Evolutionary conservation across 2,888 invertebrate species (phyloP), one percentile per base, ranked within the genome.

Genomic region (Lasius platythorax): DNA sequence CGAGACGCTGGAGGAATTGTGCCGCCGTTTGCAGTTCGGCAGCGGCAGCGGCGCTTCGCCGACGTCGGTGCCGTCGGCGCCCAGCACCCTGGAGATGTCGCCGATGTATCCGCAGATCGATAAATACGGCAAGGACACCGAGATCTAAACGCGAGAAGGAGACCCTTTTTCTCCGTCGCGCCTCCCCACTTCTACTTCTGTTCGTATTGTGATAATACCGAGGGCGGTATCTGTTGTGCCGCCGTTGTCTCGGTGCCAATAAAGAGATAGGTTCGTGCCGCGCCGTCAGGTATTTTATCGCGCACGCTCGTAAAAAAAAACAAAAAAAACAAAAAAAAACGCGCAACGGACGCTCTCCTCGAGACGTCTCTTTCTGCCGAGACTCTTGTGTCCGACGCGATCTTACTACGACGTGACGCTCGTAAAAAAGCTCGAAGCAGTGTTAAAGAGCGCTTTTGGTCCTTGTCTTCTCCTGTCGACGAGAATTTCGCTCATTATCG

Each of bases 81-180:
- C 98, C 0, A 98, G 98, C 78, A 98, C 98, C 28, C 95, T 98
- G 89, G 98, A 98, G 95, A 97, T 98, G 97, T 97, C 97, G 82
- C 97, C 98, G 6, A 98, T 98, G 85, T 98, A 98, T 95, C 98
- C 98, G 37, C 97, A 97, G 94, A 97, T 97, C 86, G 97, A 97
- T 90, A 97, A 97, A 94, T 97, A 96, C 95, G 96, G 97, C 92
- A 98, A 98, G 95, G 98, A 98, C 95, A 98, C 98, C 83, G 98
- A 98, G 95, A 97, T 98, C 95, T 98, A 97, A 96, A 83, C 6
- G 11, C 72, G 15, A 73, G 37, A 64, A 23, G 56, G 23, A 50
- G 12, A 12, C n/a, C 8, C 33, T 46, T 53, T 30, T 40, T 37
- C 40, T 53, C 9, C 30, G 23, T 33, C 37, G 46, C 53, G 50